Evolutionary conservation across 2,113 vertebrate genomes (phyloP), one percentile per base, ranked within the genome.

Genomic region (Otocyon megalotis): DNA sequence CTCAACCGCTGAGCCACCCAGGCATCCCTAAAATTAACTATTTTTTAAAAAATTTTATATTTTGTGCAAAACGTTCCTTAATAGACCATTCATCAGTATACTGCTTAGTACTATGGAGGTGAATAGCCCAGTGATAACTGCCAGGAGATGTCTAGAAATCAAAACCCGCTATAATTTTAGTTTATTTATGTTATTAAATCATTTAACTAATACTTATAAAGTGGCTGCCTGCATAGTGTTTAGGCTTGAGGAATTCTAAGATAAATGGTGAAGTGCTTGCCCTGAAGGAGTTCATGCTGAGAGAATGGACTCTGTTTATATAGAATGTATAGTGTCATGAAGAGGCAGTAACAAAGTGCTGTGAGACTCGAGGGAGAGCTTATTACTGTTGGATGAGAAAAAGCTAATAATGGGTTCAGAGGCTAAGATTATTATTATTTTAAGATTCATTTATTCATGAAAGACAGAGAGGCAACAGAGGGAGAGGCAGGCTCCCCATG

Each of bases 331-430:
- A 50, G 19, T 54, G 1, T 86, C 35, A 48, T 97, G 71, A 80
- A 90, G 85, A 92, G 37, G 63, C 30, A 32, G 26, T 79, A 54
- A 54, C 2, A 87, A 65, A 88, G 16, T 58, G 62, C 48, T 90
- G 8, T 88, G 35, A 67, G 60, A 30, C 50, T 69, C 24, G 48
- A 92, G 22, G 8, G 56, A 65, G 24, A 53, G 26, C 83, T 82
- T 84, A 72, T 69, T 69, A 67, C 19, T 94, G 8, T 84, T 87
- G 89, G 53, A 48, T 88, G 32, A 62, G 26, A 85, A 84, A 65
- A 92, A 77, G 35, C 54, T 35, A 53, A 5, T 77, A 93, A 88
- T 84, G 20, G 35, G 17, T 95, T 97, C n/a, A 88, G 88, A 94
- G 83, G 50, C 30, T 92, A 92, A 88, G n/a, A 88, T 76, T 90